Evolutionary conservation across 2,113 vertebrate species (phyloP).

Genomic region (Paratilapia polleni): DNA sequence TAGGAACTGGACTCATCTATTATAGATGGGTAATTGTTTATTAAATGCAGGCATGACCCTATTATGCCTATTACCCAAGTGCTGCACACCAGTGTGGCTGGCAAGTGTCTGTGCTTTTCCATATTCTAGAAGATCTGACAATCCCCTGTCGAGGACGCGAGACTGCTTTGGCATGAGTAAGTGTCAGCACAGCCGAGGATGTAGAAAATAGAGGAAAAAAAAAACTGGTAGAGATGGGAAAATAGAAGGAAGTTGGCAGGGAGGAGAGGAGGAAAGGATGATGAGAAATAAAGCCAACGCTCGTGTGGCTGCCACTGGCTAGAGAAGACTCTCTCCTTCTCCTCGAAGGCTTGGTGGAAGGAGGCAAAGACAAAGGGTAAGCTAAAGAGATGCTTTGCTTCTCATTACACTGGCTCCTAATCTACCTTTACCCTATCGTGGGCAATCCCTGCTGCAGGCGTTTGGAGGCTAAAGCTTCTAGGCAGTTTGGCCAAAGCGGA

Average conservation of each 20-base stretch:
- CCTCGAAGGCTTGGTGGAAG: conserved; percentile 55
- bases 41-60: conserved; percentile 86
- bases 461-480: conserved; percentile 67
- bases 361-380: conserved; percentile 70
- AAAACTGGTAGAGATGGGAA: conserved; percentile 30
- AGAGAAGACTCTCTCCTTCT: conserved; percentile 56
- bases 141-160: conserved; percentile 61
- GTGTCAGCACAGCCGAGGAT: conserved; percentile 40
- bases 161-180: conserved; percentile 49
- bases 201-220: not conserved
- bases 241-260: conserved; percentile 32
- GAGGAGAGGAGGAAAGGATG: conserved; percentile 53
- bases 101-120: conserved; percentile 61
- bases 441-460: conserved; percentile 75
- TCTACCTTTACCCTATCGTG: conserved; percentile 76
- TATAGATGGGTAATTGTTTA: conserved; percentile 88
- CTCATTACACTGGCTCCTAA: conserved; percentile 78
- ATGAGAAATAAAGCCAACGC: conserved; percentile 70
- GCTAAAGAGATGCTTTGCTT: conserved; percentile 69
- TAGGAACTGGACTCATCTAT: conserved; percentile 81
- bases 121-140: conserved; percentile 76
- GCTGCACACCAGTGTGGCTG: conserved; percentile 50
- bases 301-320: conserved; percentile 64
- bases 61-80: conserved; percentile 80
- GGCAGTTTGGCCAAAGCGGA: conserved; percentile 75